Conservation (phyloP, 1,140 invertebrate genomes). For the Ruditapes philippinarum region DNA sequence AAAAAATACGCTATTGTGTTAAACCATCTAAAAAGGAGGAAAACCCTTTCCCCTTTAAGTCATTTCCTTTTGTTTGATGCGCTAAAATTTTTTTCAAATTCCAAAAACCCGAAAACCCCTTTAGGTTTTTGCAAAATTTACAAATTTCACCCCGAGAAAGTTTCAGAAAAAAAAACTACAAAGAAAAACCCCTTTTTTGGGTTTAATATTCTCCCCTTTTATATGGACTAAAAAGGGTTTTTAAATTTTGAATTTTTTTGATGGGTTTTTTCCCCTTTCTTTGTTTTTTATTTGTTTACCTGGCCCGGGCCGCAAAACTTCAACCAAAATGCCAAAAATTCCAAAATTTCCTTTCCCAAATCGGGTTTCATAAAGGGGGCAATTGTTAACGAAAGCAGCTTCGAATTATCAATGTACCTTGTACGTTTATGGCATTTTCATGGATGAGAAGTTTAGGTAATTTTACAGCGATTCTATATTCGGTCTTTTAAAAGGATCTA, state of each 20-base stretch:
- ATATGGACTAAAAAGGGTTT: slow-evolving; percentile 14
- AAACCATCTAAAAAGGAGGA: slow-evolving; percentile 5
- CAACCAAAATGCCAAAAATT: slow-evolving; percentile 37
- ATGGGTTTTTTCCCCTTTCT: slow-evolving; percentile 2
- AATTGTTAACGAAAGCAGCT: background rate
- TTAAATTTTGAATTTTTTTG: slow-evolving; percentile 32
- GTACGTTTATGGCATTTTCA: slow-evolving; percentile 47
- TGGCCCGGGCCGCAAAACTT: background rate
- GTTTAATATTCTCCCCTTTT: background rate
- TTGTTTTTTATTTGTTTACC: background rate
- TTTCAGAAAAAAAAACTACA: slow-evolving; percentile 24
- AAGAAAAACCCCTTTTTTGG: slow-evolving; percentile 23
- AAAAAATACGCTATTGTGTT: background rate
- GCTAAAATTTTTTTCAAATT: slow-evolving; percentile 18
- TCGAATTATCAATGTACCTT: slow-evolving; percentile 14
- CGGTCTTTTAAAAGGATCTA: background rate
- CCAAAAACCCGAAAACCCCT: slow-evolving; percentile 32
- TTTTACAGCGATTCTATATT: slow-evolving; percentile 24
- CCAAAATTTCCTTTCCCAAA: slow-evolving; percentile 3
- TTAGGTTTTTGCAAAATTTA: slow-evolving; percentile 27
- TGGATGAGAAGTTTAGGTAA: slow-evolving; percentile 35
- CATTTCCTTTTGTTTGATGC: slow-evolving; percentile 41
- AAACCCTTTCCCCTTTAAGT: background rate
- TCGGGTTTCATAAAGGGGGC: slow-evolving; percentile 9
- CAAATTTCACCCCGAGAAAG: slow-evolving; percentile 34